A percentile compares a stretch with the other conserved stretches of the same genome.
These are phyloP conservation scores for Monarcha castaneiventris DNA, from an alignment of 2,113 vertebrate species.

Conservation along the genomic window DNA sequence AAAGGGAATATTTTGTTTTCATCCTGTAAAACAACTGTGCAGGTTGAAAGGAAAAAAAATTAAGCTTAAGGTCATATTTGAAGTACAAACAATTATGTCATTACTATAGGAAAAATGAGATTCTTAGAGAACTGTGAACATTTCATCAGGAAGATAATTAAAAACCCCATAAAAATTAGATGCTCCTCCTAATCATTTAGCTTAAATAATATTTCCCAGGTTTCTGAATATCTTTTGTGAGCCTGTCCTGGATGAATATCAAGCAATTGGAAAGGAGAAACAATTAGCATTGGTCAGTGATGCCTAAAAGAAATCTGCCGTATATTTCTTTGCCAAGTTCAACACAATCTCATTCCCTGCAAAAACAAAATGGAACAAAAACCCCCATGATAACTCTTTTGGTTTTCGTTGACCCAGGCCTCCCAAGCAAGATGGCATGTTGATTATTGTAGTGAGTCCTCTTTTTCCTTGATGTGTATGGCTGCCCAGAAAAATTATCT, in stretches of 20 bases:
- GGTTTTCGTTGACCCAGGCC: not conserved
- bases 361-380: not conserved
- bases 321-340: not conserved
- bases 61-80: not conserved
- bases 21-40: not conserved
- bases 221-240: not conserved
- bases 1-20: not conserved
- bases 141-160: not conserved
- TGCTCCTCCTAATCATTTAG: not conserved
- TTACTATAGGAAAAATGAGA: not conserved
- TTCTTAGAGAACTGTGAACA: not conserved
- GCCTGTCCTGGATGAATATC: not conserved
- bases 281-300: not conserved
- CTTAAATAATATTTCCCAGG: not conserved
- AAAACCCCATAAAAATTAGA: not conserved
- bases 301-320: not conserved
- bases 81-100: not conserved
- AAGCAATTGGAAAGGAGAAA: not conserved
- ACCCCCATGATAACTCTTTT: not conserved
- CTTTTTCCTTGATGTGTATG: not conserved
- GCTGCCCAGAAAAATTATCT: not conserved
- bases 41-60: not conserved
- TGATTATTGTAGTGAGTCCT: not conserved
- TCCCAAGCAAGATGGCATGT: not conserved
- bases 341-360: not conserved